Evolutionary conservation across 2,888 invertebrate genomes (phyloP).

Genomic region (Lasioglossum oenotherae): DNA sequence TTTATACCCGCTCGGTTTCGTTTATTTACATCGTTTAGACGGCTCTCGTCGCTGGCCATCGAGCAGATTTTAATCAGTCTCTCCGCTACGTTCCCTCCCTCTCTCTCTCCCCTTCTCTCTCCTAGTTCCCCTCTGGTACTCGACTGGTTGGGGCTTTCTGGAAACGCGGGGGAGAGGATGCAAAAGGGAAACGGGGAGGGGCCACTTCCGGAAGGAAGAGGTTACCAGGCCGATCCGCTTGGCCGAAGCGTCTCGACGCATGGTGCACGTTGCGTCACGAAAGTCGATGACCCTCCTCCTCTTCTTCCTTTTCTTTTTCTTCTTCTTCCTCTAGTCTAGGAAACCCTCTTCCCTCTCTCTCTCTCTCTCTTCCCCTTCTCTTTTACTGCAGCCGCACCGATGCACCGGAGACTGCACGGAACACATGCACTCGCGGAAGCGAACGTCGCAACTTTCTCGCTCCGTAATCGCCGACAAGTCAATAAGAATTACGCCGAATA

Average conservation of each 20-base stretch:
- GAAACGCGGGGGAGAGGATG: background rate
- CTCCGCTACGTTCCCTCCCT: background rate
- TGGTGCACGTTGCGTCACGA: conserved; percentile 66
- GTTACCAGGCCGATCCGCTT: conserved; percentile 69
- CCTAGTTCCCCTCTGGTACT: conserved; percentile 2
- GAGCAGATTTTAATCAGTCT: background rate
- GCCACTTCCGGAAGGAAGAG: conserved; percentile 67
- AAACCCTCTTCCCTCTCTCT: background rate
- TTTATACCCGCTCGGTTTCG: conserved; percentile 11
- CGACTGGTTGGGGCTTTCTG: background rate
- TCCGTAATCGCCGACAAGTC: conserved; percentile 15
- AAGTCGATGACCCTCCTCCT: conserved; percentile 72
- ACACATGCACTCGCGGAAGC: conserved; percentile 25
- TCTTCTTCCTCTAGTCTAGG: background rate
- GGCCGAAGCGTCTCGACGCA: conserved; percentile 55
- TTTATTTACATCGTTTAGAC: conserved; percentile 17
- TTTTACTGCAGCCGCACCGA: conserved; percentile 6
- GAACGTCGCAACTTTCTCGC: conserved; percentile 23
- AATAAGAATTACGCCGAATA: background rate
- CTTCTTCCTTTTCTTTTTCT: background rate
- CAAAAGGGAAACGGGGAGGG: conserved; percentile 24
- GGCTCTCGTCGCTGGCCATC: background rate
- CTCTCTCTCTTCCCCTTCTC: background rate
- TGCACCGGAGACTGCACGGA: conserved; percentile 33
- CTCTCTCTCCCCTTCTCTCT: background rate